Conservation (phyloP, 2,888 invertebrate species). For the Drosophila fulvimacula region DNA sequence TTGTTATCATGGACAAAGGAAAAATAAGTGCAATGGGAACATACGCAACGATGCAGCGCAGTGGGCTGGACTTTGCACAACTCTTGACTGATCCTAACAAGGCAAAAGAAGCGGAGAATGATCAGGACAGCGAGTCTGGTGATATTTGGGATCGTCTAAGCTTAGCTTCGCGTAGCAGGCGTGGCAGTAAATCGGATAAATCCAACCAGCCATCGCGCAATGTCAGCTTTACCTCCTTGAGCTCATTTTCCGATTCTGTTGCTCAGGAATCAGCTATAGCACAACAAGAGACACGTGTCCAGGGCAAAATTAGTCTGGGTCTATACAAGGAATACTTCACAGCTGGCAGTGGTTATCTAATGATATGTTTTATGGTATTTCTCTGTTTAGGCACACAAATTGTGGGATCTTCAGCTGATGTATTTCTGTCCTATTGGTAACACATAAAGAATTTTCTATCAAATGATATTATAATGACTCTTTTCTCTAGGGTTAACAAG, state of each 20-base stretch:
- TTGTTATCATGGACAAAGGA: slow-evolving; percentile 83
- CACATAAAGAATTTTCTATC: slow-evolving; percentile 1
- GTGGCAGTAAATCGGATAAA: slow-evolving; percentile 62
- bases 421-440: slow-evolving; percentile 90
- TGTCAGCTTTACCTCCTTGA: slow-evolving; percentile 84
- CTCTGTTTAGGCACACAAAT: slow-evolving; percentile 89
- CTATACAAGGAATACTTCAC: slow-evolving; percentile 89
- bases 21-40: slow-evolving; percentile 86
- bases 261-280: slow-evolving; percentile 84
- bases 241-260: slow-evolving; percentile 84
- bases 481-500: slow-evolving; percentile 66
- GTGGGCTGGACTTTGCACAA: slow-evolving; percentile 91
- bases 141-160: slow-evolving; percentile 49
- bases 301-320: slow-evolving; percentile 87
- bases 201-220: slow-evolving; percentile 76
- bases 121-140: slow-evolving; percentile 69
- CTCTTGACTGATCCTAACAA: slow-evolving; percentile 87
- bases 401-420: slow-evolving; percentile 90
- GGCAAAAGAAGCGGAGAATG: slow-evolving; percentile 64
- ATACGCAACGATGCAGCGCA: slow-evolving; percentile 89
- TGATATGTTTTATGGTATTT: slow-evolving; percentile 87
- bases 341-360: slow-evolving; percentile 88
- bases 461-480: neutral
- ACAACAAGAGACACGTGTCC: slow-evolving; percentile 86
- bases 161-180: slow-evolving; percentile 62